Evolutionary conservation across 2,797 vertebrate genomes (phyloP).

Genomic region (Onychomys leucogaster): DNA sequence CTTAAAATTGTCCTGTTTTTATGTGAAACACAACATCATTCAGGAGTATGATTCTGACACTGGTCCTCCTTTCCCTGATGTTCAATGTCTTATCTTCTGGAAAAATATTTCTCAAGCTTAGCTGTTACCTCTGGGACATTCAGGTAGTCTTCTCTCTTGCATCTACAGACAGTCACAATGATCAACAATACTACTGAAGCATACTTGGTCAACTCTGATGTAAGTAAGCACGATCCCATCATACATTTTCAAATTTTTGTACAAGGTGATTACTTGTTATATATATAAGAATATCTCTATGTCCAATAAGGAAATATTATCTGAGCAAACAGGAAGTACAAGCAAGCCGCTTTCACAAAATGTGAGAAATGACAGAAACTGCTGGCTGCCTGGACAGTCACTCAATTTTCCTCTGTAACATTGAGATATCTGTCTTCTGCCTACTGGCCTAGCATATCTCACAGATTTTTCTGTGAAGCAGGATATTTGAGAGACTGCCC

Average conservation of each 20-base stretch:
- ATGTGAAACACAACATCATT: not conserved
- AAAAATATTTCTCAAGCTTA: not conserved
- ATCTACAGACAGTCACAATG: too few relatives aligned
- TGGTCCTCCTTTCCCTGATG: not conserved
- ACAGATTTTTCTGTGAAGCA: too few relatives aligned
- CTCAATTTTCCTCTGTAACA: too few relatives aligned
- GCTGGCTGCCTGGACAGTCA: too few relatives aligned
- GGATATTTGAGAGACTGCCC: too few relatives aligned
- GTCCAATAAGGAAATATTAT: too few relatives aligned
- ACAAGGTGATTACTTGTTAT: not conserved
- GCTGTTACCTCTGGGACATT: not conserved
- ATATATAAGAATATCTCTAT: not conserved
- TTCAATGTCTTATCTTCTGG: not conserved
- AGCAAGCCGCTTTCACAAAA: too few relatives aligned
- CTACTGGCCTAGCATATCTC: too few relatives aligned
- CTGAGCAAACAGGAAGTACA: too few relatives aligned
- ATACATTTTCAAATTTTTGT: not conserved
- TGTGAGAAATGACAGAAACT: too few relatives aligned
- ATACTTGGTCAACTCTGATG: not conserved
- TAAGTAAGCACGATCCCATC: not conserved
- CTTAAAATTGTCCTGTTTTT: not conserved
- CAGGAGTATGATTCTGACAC: too few relatives aligned
- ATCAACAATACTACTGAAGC: not conserved
- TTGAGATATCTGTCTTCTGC: too few relatives aligned
- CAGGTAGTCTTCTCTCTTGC: not conserved